Evolutionary conservation across 2,888 invertebrate genomes (phyloP), one percentile per base, ranked within the genome.

Genomic region (Xylophagus ater): DNA sequence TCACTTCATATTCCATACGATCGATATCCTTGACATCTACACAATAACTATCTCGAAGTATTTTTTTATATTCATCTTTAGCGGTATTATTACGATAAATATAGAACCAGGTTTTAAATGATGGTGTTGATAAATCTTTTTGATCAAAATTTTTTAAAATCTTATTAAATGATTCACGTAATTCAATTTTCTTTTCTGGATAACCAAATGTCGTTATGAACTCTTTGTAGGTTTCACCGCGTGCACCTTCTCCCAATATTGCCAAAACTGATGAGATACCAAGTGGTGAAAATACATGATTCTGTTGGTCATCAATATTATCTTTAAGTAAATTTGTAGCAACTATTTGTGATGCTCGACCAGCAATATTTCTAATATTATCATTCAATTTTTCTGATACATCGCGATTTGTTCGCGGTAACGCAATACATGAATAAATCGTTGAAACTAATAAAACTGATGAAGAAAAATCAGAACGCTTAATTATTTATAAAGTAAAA

Each of bases 31-130:
- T 71, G 0, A 78, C 76, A 24, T 76, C 74, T 32, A 76, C 77
- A 29, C 71, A 59, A 47, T 78, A 78, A 50, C 71, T 70, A 34
- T 74, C 69, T 54, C 67, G 66, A 3, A 78, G 54, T 32, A 73
- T 59, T 47, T 72, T 65, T 48, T 72, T 74, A 53, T 72, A 78
- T 18, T 72, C 70, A 26, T 75, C 71, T 42, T 71, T 69, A 3
- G 73, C 72, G 0, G 73, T 72, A 51, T 74, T 71, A 50, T 78
- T 78, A 51, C 74, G 74, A 56, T 78, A 78, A 5, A 78, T 70
- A 49, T 78, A 78, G 51, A 78, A 72, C 67, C 72, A 78, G 50
- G 75, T 76, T 53, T 75, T 74, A 46, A 78, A 63, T 47, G 77
- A 74, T 2, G 77, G 77, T 41, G 67, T 64, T 8, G 41, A 26